Evolutionary conservation across 2,797 vertebrate genomes (phyloP).

Genomic region (Spheniscus humboldti): DNA sequence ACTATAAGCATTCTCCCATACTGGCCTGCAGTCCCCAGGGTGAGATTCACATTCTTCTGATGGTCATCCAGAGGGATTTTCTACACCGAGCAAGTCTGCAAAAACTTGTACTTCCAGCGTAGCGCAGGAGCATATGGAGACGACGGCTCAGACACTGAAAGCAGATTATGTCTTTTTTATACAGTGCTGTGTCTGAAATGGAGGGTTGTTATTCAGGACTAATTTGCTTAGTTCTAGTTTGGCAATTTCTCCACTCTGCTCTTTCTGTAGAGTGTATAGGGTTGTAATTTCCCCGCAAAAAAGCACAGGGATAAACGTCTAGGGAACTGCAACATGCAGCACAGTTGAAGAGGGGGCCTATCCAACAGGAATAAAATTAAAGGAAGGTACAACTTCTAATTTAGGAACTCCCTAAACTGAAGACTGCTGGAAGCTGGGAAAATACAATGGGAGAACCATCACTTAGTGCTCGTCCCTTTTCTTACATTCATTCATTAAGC

Average conservation of each 20-base stretch:
- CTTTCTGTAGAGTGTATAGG: background rate
- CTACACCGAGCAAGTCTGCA: background rate
- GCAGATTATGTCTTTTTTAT: background rate
- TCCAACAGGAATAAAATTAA: background rate
- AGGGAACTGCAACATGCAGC: background rate
- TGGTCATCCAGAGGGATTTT: background rate
- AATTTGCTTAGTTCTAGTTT: background rate
- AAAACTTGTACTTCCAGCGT: background rate
- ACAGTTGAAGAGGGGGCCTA: background rate
- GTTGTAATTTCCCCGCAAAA: background rate
- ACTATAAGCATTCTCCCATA: background rate
- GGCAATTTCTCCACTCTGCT: background rate
- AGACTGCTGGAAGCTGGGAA: background rate
- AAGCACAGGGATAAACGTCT: background rate
- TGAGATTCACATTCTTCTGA: background rate
- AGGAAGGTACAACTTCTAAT: background rate
- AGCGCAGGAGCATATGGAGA: background rate
- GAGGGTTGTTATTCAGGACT: background rate
- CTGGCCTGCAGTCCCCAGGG: background rate
- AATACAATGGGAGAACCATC: background rate
- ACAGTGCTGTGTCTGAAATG: background rate
- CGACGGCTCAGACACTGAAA: background rate
- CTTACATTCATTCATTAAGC: background rate
- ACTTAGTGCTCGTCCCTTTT: background rate
- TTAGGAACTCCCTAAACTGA: background rate